Evolutionary conservation across 2,113 vertebrate species (phyloP).

Genomic region (Passer domesticus): DNA sequence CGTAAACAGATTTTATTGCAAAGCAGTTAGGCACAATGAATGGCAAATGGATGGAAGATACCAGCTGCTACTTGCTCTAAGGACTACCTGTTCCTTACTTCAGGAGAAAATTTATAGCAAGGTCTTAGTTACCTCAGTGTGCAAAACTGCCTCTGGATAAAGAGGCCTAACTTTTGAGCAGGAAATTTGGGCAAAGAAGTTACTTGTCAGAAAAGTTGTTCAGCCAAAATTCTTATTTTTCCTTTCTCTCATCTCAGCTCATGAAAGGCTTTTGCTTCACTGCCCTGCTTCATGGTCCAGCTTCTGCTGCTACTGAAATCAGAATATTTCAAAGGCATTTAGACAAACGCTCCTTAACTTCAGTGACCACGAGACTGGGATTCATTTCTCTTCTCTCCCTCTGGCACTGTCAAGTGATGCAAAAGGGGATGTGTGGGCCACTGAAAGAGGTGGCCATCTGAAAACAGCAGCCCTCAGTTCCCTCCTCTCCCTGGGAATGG

Average conservation of each 20-base stretch:
- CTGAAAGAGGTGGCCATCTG: neutral
- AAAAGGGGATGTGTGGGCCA: neutral
- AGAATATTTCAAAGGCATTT: neutral
- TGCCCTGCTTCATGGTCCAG: neutral
- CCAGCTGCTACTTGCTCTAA: neutral
- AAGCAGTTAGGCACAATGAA: neutral
- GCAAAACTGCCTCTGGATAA: neutral
- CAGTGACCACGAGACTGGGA: fast-evolving
- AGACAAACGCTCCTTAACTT: neutral
- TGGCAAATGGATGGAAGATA: neutral
- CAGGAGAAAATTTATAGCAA: neutral
- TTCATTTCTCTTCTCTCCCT: neutral
- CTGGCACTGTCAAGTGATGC: no score
- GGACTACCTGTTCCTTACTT: neutral
- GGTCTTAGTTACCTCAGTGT: neutral
- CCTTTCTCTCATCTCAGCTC: neutral
- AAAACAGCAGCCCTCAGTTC: neutral
- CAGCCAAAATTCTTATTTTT: neutral
- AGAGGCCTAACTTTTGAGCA: neutral
- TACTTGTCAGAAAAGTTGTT: neutral
- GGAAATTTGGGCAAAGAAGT: neutral
- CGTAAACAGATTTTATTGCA: neutral
- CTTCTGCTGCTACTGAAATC: neutral
- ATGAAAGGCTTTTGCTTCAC: neutral
- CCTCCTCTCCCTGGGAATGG: neutral